phyloP scores from a whole-genome alignment of 1,140 invertebrate genomes.

The Achatina immaculata region DNA sequence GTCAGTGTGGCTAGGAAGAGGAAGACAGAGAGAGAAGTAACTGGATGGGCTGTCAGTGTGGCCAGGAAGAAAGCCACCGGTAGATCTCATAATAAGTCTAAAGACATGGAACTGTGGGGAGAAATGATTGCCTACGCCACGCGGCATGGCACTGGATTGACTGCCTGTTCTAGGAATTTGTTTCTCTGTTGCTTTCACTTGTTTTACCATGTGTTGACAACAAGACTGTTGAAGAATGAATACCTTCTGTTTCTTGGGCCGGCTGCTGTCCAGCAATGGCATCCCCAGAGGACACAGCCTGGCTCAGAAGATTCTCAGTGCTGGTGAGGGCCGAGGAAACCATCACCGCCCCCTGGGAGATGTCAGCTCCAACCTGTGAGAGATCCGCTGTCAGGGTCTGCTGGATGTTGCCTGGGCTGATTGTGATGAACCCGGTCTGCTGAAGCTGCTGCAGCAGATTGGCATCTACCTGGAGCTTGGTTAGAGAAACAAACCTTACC shows the following conservation, averaged over 20 bases:
- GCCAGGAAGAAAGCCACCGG: no score
- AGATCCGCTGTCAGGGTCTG: conserved; percentile 39
- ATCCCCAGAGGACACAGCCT: background rate
- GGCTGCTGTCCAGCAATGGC: background rate
- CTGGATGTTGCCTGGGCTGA: conserved; percentile 60
- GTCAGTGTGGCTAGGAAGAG: no score
- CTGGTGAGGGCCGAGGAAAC: background rate
- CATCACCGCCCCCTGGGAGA: conserved; percentile 11
- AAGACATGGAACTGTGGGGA: no score
- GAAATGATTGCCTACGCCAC: no score
- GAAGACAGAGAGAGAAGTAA: no score
- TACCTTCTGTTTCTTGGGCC: conserved; percentile 10
- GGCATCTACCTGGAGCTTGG: conserved; percentile 71
- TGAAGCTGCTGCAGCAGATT: conserved; percentile 72
- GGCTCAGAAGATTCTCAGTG: background rate
- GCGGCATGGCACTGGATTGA: no score
- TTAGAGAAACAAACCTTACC: background rate
- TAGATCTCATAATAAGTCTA: no score
- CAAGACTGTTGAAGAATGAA: no score
- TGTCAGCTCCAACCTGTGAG: conserved; percentile 23
- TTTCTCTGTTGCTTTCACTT: no score
- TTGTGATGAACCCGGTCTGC: conserved; percentile 69
- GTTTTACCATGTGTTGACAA: no score
- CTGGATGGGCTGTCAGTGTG: no score
- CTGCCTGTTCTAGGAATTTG: no score